Evolutionary conservation across 2,888 invertebrate genomes (phyloP), one percentile per base, ranked within the genome.

Genomic region (Ornithoptera alexandrae): DNA sequence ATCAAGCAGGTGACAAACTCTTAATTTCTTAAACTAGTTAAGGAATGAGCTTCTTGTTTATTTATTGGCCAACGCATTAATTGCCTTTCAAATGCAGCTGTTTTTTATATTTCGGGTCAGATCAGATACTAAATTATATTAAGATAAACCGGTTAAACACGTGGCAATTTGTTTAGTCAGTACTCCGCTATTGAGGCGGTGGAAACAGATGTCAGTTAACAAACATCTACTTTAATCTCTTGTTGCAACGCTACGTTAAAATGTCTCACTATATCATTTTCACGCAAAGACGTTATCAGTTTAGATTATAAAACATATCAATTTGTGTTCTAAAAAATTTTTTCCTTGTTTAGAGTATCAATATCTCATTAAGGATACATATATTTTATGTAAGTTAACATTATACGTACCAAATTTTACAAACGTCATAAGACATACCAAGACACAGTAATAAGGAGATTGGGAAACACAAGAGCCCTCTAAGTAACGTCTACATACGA

Each of bases 1-100:
- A 70, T 56, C 60, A 65, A 64, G 64, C 70, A 71, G 70, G 70
- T 71, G 70, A 71, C 70, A 71, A 71, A 71, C 64, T 71, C 64
- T 71, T 71, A 67, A 67, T 68, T 67, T 71, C 70, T 65, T 65
- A 67, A 71, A 71, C 70, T 67, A 71, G 70, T 71, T 71, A 67
- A 71, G 70, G 70, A 67, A 67, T 53, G 62, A 46, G 67, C 70
- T 71, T 71, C 70, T 71, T 61, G 70, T 71, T 64, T 71, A 71
- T 71, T 67, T 71, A 71, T 71, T 67, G 57, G 70, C 61, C 65
- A 71, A 67, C 67, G 30, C 64, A 67, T 68, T 67, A 71, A 71
- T 68, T 67, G 70, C 70, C 70, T 67, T 64, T 70, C 64, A 61
- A 67, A 67, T 67, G 70, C 70, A 71, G 70, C 70, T 71, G 70